Evolutionary conservation across 35 echinoderm and acorn worm species (phyloP).

Genomic region (Amphiura filiformis): DNA sequence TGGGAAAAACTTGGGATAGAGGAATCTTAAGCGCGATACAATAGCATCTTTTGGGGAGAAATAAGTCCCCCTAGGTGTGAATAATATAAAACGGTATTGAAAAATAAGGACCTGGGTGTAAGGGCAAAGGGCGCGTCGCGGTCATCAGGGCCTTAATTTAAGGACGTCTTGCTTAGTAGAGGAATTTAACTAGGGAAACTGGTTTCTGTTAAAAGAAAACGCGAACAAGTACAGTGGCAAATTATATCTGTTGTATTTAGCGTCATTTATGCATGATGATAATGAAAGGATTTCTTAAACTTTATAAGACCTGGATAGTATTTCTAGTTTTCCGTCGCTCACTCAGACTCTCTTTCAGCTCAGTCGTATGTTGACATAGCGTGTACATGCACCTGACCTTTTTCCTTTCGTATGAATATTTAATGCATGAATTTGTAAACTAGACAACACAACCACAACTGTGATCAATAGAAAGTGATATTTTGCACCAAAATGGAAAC

Average conservation of each 20-base stretch:
- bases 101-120: slow-evolving; percentile 7
- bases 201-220: no score
- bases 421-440: slow-evolving; percentile 7
- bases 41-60: slow-evolving; percentile 2
- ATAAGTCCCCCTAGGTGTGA: not conserved
- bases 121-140: not conserved
- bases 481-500: not conserved
- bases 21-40: not conserved
- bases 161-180: no score
- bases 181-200: no score
- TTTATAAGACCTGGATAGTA: no score
- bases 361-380: not conserved
- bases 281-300: not conserved
- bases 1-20: not conserved
- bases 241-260: no score
- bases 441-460: not conserved
- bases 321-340: no score
- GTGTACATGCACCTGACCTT: not conserved
- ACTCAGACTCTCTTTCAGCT: no score
- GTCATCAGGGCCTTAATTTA: no score
- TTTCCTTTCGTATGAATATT: not conserved
- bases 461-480: not conserved
- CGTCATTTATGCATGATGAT: no score
- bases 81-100: not conserved
- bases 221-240: no score